phyloP scores from a whole-genome alignment of 2,888 invertebrate genomes.

The Listrodromus nycthemerus region DNA sequence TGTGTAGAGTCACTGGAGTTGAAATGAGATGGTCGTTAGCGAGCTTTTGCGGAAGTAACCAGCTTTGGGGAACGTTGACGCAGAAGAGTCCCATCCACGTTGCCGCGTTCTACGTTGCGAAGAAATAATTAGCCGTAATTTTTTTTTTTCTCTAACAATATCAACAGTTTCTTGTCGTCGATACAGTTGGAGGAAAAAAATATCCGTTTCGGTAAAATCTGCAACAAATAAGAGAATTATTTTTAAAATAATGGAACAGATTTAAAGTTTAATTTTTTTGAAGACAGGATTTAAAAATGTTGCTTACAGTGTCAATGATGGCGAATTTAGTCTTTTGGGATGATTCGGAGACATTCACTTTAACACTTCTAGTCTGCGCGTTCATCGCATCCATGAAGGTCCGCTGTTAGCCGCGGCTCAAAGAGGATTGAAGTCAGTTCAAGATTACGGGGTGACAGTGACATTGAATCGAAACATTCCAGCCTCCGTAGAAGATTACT shows the following conservation, averaged over 20 bases:
- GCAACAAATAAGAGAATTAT: not conserved
- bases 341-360: not conserved
- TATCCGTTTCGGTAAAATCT: not conserved
- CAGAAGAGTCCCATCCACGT: not conserved
- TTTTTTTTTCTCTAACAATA: not conserved
- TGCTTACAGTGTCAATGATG: not conserved
- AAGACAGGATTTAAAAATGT: too few relatives aligned
- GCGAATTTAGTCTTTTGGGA: not conserved
- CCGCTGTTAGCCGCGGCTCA: not conserved
- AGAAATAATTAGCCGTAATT: not conserved
- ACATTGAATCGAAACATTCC: conserved; percentile 5
- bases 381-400: conserved; percentile 38
- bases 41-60: not conserved
- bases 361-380: conserved; percentile 67
- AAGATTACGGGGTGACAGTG: not conserved
- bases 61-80: not conserved
- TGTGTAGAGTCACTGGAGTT: not conserved
- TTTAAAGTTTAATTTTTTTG: not conserved
- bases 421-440: conserved; percentile 2
- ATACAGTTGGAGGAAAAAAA: not conserved
- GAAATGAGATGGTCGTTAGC: not conserved
- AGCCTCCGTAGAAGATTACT: not conserved
- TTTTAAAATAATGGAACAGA: not conserved
- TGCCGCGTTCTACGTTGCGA: not conserved
- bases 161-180: not conserved